Evolutionary conservation across 2,113 vertebrate genomes (phyloP).

Genomic region (Panthera uncia): DNA sequence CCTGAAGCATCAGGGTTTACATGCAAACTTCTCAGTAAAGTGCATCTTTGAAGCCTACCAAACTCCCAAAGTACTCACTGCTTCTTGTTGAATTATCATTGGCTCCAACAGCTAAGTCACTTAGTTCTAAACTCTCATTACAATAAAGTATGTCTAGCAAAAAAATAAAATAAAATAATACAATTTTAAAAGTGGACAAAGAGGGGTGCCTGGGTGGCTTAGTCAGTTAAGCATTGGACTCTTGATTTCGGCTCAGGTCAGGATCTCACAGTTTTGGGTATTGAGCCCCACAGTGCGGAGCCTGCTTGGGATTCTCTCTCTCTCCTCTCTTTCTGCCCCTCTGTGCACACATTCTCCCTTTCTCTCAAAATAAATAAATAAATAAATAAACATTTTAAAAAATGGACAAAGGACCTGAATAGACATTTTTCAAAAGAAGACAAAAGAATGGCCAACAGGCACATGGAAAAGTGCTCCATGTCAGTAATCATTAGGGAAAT

Average conservation of each 20-base stretch:
- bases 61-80: neutral
- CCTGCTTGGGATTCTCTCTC: too few relatives aligned
- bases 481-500: neutral
- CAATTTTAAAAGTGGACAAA: neutral
- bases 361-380: too few relatives aligned
- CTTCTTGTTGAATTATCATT: neutral
- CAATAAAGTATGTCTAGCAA: neutral
- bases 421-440: neutral
- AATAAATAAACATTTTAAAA: neutral
- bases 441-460: neutral
- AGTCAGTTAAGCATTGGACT: too few relatives aligned
- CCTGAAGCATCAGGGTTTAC: neutral
- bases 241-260: too few relatives aligned
- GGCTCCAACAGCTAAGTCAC: neutral
- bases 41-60: neutral
- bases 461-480: neutral
- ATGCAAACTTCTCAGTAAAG: neutral
- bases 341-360: too few relatives aligned
- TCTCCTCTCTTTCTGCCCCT: too few relatives aligned
- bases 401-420: neutral
- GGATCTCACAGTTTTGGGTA: too few relatives aligned
- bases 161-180: neutral
- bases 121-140: neutral
- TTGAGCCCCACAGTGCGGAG: too few relatives aligned
- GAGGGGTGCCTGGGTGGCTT: too few relatives aligned